These are phyloP conservation scores for Pterophyllum scalare DNA, from an alignment of 2,113 vertebrate species.

Conservation along the genomic window DNA sequence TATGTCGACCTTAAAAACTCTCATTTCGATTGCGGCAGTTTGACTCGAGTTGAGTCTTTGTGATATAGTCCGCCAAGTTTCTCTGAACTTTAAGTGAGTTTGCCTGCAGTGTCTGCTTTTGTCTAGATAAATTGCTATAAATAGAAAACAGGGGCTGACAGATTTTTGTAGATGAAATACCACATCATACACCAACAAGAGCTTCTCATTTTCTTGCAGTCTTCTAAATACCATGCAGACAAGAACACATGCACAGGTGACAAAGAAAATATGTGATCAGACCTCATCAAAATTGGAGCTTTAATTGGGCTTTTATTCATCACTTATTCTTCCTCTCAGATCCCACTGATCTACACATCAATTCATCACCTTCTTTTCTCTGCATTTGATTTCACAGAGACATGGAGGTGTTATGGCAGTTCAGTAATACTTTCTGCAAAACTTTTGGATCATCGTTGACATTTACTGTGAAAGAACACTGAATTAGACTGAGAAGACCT, in stretches of 20 bases:
- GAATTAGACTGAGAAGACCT: conserved; percentile 24
- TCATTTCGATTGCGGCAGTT: background rate
- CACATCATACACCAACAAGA: background rate
- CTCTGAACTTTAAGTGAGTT: conserved; percentile 9
- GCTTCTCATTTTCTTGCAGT: background rate
- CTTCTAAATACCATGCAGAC: conserved; percentile 24
- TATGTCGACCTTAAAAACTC: conserved; percentile 46
- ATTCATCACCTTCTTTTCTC: background rate
- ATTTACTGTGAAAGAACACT: conserved; percentile 9
- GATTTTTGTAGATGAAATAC: conserved; percentile 28
- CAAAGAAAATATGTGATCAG: background rate
- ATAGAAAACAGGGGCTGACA: conserved; percentile 2
- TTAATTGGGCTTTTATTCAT: conserved; percentile 19
- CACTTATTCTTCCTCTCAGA: background rate
- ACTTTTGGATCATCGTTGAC: conserved; percentile 33
- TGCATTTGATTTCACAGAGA: conserved; percentile 2
- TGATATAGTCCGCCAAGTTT: background rate
- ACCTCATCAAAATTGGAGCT: conserved; percentile 6
- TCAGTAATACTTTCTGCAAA: conserved; percentile 36
- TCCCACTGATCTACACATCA: conserved; percentile 5
- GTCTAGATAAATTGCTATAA: conserved; percentile 34
- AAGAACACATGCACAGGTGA: background rate
- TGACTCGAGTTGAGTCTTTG: conserved; percentile 22
- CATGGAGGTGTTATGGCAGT: conserved; percentile 18
- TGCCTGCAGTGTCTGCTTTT: conserved; percentile 18